Evolutionary conservation across 2,888 invertebrate species (phyloP).

Genomic region (Eubasilissa splendida): DNA sequence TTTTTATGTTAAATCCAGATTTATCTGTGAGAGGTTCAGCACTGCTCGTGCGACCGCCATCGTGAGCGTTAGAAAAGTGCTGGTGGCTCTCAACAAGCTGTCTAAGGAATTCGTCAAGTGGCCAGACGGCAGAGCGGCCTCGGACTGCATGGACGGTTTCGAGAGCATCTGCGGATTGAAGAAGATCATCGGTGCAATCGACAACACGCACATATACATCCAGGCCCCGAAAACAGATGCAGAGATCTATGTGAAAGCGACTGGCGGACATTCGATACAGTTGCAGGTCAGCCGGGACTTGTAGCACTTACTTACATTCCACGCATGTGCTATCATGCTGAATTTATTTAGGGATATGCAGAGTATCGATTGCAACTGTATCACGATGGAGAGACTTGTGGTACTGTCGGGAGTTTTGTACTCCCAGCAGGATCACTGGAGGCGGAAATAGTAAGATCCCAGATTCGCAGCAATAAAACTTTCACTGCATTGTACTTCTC

Average conservation of each 20-base stretch:
- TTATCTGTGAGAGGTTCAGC: slow-evolving; percentile 19
- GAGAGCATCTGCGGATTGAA: background rate
- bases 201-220: slow-evolving; percentile 2
- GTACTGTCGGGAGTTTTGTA: no score
- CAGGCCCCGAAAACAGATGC: background rate
- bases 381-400: no score
- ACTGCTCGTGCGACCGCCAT: background rate
- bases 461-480: no score
- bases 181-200: background rate
- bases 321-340: no score
- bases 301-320: no score
- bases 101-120: background rate
- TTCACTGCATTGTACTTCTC: no score
- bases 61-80: background rate
- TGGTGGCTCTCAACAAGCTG: background rate
- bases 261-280: background rate
- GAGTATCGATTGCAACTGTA: no score
- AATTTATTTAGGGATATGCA: no score
- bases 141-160: background rate
- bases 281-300: slow-evolving; percentile 1
- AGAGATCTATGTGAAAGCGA: background rate
- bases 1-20: background rate
- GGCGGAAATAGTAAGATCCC: no score
- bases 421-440: no score
- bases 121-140: background rate